A percentile compares a stretch with the other conserved stretches of the same genome.
Evolutionary conservation across 2,797 vertebrate species (phyloP).

Genomic region (Tolypeutes matacus): DNA sequence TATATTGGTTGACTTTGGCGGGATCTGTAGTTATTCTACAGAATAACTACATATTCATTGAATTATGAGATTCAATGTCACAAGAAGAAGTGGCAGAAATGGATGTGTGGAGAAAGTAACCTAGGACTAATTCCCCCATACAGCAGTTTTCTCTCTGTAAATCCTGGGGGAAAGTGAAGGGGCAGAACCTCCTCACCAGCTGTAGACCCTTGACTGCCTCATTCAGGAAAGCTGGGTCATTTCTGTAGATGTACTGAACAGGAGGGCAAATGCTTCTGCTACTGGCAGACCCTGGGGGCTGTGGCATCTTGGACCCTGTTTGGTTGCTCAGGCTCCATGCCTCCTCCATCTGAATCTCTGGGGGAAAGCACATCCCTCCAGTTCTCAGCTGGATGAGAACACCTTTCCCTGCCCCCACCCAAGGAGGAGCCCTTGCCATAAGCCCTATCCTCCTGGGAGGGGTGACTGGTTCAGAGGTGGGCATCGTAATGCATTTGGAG

Average conservation of each 20-base stretch:
- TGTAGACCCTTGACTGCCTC: not conserved
- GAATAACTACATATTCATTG: too few species aligned
- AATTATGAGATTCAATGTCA: not conserved
- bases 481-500: not conserved
- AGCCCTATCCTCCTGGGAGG: not conserved
- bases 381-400: not conserved
- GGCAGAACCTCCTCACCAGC: not conserved
- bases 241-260: not conserved
- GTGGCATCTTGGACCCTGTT: not conserved
- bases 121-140: not conserved
- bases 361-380: not conserved
- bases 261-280: not conserved
- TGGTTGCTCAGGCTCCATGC: not conserved
- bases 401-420: too few species aligned
- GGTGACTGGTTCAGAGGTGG: not conserved
- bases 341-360: not conserved
- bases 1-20: not conserved
- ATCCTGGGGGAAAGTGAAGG: not conserved
- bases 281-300: not conserved
- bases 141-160: not conserved
- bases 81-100: not conserved
- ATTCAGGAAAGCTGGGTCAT: too few species aligned
- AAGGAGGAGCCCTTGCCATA: not conserved
- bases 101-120: not conserved
- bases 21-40: rapidly evolving